A percentile compares a stretch with the other conserved stretches of the same genome.
These are phyloP conservation scores for Eledona agricola DNA, from an alignment of 2,888 invertebrate genomes.

Conservation along the genomic window DNA sequence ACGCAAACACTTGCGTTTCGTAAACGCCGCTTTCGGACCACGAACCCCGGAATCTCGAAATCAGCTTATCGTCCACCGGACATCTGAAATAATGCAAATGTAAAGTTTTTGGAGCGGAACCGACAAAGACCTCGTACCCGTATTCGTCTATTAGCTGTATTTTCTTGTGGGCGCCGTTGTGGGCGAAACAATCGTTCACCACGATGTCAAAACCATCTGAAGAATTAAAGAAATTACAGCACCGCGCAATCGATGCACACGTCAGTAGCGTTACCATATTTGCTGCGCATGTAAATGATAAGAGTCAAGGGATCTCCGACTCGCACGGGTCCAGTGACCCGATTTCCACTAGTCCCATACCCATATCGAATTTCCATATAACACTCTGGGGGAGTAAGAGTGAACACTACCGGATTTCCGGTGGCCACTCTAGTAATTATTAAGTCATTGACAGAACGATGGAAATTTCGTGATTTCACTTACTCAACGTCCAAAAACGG, in stretches of 20 bases:
- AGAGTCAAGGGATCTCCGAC: conserved; percentile 92
- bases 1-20: conserved; percentile 93
- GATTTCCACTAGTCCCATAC: conserved; percentile 85
- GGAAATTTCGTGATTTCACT: no score
- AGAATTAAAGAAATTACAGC: conserved; percentile 50
- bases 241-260: conserved; percentile 6
- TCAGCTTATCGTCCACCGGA: conserved; percentile 91
- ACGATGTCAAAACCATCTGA: conserved; percentile 94
- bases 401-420: conserved; percentile 93
- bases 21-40: conserved; percentile 91
- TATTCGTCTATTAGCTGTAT: conserved; percentile 92
- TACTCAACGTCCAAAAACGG: conserved; percentile 94
- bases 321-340: conserved; percentile 88
- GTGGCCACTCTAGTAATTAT: conserved; percentile 96
- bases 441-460: no score
- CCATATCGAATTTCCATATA: conserved; percentile 96
- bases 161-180: conserved; percentile 91
- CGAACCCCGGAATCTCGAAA: conserved; percentile 91
- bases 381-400: conserved; percentile 91
- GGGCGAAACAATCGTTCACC: conserved; percentile 93
- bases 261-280: conserved; percentile 75
- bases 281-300: conserved; percentile 93
- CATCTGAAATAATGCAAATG: no score
- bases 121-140: conserved; percentile 70
- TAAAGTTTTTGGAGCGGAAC: conserved; percentile 10